Percentiles rank a stretch among this genome's conserved stretches.
Conservation (phyloP, 2,113 vertebrate genomes). For the Silurus meridionalis region DNA sequence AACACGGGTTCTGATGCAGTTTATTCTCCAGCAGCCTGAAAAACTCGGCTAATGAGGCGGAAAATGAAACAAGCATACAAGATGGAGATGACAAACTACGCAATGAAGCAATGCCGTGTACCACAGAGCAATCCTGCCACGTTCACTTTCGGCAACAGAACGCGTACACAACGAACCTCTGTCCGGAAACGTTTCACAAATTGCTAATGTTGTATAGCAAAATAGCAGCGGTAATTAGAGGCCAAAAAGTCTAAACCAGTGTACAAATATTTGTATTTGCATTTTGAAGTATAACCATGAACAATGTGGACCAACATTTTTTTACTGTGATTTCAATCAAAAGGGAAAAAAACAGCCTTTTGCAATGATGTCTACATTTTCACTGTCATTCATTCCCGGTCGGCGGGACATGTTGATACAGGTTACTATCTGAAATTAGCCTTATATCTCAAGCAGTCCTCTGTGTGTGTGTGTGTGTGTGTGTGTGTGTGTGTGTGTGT, state of each 20-base stretch:
- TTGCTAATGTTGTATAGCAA: background rate
- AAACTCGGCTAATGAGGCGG: background rate
- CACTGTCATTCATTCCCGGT: background rate
- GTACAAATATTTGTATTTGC: too few species aligned
- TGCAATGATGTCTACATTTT: background rate
- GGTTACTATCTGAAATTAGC: background rate
- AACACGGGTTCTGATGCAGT: background rate
- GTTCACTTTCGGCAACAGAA: background rate
- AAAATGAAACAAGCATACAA: background rate
- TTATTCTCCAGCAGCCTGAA: background rate
- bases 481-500: slow-evolving; percentile 9
- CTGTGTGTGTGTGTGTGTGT: background rate
- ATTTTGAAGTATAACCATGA: too few species aligned
- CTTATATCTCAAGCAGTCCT: background rate
- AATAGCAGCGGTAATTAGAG: background rate
- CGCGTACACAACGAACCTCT: background rate
- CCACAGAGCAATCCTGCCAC: background rate
- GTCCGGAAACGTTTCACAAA: background rate
- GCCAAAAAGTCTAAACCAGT: too few species aligned
- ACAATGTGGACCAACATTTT: too few species aligned
- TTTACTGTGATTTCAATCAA: background rate
- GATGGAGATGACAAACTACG: background rate
- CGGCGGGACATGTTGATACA: background rate
- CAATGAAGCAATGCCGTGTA: background rate
- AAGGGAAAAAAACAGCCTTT: background rate